Conservation (phyloP, 1,140 invertebrate genomes). For the Triops cancriformis region DNA sequence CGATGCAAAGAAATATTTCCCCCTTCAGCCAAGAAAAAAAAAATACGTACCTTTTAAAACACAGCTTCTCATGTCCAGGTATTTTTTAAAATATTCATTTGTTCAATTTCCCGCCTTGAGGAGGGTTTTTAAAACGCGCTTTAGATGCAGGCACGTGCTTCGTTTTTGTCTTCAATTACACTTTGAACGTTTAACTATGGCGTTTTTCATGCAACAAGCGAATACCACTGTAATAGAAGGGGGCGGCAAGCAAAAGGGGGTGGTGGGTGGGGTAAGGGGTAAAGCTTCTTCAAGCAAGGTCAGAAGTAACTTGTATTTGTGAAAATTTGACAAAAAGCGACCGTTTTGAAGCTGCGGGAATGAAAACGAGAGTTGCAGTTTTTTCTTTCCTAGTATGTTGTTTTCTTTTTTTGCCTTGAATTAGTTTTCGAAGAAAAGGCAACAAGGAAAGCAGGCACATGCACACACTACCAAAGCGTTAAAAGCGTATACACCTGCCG, state of each 20-base stretch:
- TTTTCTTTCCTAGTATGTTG: not conserved
- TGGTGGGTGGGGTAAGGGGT: too few relatives aligned
- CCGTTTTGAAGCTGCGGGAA: too few relatives aligned
- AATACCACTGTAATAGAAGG: too few relatives aligned
- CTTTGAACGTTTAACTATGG: not conserved
- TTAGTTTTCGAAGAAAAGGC: not conserved
- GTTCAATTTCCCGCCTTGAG: too few relatives aligned
- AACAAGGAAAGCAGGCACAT: not conserved
- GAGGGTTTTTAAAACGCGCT: not conserved
- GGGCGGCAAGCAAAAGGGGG: too few relatives aligned
- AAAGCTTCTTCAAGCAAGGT: too few relatives aligned
- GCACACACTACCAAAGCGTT: not conserved
- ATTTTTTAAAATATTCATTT: too few relatives aligned
- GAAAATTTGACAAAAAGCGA: too few relatives aligned
- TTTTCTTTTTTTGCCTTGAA: not conserved
- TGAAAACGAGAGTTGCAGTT: too few relatives aligned
- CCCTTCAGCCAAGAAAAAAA: not conserved
- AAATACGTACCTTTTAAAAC: not conserved
- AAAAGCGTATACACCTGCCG: slow-evolving; percentile 4
- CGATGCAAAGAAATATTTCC: not conserved
- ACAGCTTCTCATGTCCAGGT: too few relatives aligned
- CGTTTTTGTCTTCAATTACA: not conserved
- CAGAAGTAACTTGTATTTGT: too few relatives aligned
- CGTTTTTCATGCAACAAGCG: too few relatives aligned
- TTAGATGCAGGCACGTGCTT: not conserved